phyloP scores from a whole-genome alignment of 2,888 invertebrate species.

The Chelonus formosanus region DNA sequence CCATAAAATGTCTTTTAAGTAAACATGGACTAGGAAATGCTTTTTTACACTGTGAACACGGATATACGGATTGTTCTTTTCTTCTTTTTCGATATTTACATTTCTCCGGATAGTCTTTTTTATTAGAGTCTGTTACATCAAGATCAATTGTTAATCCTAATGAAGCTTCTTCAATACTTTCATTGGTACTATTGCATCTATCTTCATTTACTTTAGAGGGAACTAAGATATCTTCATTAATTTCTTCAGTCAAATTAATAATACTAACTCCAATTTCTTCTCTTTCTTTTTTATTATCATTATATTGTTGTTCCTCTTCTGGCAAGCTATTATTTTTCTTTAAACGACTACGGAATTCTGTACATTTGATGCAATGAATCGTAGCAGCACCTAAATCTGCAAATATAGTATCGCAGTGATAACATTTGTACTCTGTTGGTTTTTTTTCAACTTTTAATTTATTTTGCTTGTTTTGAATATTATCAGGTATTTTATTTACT shows the following conservation, averaged over 20 bases:
- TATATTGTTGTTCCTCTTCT: no score
- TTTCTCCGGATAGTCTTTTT: no score
- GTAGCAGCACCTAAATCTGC: slow-evolving; percentile 38
- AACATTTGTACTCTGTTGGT: slow-evolving; percentile 41
- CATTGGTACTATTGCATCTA: no score
- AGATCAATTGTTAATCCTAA: no score
- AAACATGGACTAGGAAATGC: slow-evolving; percentile 38
- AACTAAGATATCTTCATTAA: no score
- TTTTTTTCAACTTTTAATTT: neutral
- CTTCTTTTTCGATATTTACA: slow-evolving; percentile 6
- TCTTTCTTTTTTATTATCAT: no score
- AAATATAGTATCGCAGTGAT: slow-evolving; percentile 40
- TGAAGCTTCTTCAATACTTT: no score
- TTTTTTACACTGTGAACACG: slow-evolving; percentile 39
- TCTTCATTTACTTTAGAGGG: no score
- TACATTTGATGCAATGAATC: slow-evolving; percentile 39
- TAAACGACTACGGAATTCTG: neutral
- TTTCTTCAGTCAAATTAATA: no score
- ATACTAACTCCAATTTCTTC: no score
- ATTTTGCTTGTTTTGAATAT: neutral
- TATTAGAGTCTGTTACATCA: no score
- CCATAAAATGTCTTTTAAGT: slow-evolving; percentile 38
- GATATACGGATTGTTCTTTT: slow-evolving; percentile 22
- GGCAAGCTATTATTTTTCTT: neutral
- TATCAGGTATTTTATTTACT: no score